Conservation (phyloP, 2,113 vertebrate genomes). For the Scopus umbretta region DNA sequence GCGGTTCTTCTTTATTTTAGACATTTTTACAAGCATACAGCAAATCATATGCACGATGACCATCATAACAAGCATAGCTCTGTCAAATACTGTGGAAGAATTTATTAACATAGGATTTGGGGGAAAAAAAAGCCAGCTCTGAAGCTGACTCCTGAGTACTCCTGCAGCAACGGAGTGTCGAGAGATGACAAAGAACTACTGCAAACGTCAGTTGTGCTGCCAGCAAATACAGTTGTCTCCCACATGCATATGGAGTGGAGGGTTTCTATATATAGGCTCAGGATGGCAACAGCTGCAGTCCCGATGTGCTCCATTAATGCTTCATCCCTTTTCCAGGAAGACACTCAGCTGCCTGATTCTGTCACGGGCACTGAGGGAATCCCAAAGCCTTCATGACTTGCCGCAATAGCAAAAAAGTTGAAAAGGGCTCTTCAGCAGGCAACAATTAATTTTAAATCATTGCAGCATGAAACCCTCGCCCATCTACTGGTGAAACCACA, state of each 20-base stretch:
- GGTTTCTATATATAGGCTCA: not conserved
- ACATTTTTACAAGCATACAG: not conserved
- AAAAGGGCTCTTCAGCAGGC: not conserved
- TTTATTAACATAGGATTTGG: not conserved
- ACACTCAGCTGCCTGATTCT: not conserved
- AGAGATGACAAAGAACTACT: not conserved
- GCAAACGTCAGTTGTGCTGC: not conserved
- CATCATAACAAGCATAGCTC: not conserved
- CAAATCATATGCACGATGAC: not conserved
- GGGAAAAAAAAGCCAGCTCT: not conserved
- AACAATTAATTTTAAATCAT: not conserved
- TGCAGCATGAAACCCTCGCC: not conserved
- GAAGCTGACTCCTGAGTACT: not conserved
- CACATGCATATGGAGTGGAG: not conserved
- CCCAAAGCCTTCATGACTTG: not conserved
- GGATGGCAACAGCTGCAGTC: not conserved
- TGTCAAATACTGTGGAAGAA: not conserved
- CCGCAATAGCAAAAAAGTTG: not conserved
- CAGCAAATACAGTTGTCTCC: not conserved
- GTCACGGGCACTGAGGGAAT: not conserved
- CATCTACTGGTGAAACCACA: not conserved
- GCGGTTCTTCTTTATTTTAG: not conserved
- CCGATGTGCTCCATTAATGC: not conserved
- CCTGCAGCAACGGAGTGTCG: not conserved
- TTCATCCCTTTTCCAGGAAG: not conserved